Evolutionary conservation across 2,888 invertebrate species (phyloP).

Genomic region (Carpatolechia fugitivella): DNA sequence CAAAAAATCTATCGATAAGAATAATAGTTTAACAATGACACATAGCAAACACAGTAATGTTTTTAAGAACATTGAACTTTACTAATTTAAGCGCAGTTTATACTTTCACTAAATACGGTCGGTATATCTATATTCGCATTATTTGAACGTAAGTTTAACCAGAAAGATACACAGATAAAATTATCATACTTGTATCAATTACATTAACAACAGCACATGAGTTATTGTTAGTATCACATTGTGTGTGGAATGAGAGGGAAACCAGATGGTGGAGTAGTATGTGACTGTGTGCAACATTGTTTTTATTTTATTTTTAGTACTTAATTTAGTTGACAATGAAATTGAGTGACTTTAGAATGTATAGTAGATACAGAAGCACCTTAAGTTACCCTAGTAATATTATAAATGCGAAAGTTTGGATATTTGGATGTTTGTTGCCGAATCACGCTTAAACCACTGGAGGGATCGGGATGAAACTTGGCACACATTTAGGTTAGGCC

Average conservation of each 20-base stretch:
- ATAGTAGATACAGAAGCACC: too few relatives aligned
- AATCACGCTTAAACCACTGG: too few relatives aligned
- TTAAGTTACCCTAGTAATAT: too few relatives aligned
- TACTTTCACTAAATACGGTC: too few relatives aligned
- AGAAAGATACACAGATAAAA: not conserved
- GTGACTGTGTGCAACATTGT: not conserved
- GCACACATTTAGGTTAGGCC: too few relatives aligned
- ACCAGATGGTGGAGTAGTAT: not conserved
- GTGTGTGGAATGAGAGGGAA: not conserved
- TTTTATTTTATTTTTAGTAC: not conserved
- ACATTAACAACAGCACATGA: slow-evolving; percentile 4
- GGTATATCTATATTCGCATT: too few relatives aligned
- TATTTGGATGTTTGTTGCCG: too few relatives aligned
- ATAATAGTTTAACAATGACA: not conserved
- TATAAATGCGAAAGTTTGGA: too few relatives aligned
- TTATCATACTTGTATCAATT: slow-evolving; percentile 4
- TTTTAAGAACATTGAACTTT: slow-evolving; percentile 6
- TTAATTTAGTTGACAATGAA: not conserved
- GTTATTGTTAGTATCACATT: slow-evolving; percentile 2
- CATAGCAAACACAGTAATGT: not conserved
- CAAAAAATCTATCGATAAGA: too few relatives aligned
- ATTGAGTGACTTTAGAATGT: too few relatives aligned
- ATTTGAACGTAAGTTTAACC: not conserved
- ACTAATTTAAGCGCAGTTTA: too few relatives aligned
- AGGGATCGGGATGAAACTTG: too few relatives aligned